Base-by-base conservation (phyloP, 2,888 invertebrate genomes). In the Nycteola revayana region DNA sequence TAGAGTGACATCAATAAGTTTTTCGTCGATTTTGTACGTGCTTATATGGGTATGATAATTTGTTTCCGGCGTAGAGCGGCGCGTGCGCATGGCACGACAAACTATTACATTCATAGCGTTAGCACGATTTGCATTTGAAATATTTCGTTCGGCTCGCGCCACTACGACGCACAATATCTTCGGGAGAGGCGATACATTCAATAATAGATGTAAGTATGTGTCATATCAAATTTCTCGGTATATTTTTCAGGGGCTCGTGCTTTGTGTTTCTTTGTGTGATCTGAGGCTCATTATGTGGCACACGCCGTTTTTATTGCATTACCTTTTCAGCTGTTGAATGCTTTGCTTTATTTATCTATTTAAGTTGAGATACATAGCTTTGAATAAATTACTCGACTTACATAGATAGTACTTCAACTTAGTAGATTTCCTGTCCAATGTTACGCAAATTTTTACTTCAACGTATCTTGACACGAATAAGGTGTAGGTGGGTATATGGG, bases 91-190 rank as follows among this genome's bases (percentile, higher is more conserved):
- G 71, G 63, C 85, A 80, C 86, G 84, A 86, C 84, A 77, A 76
- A 82, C 85, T 82, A 81, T 85, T 84, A 86, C 87, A 84, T 84
- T 88, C 85, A 87, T 83, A 70, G 81, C 79, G 78, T 76, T 77
- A 70, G 82, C 85, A 86, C 88, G 87, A 88, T 88, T 88, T 88
- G 88, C 87, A 88, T 88, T 85, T 87, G 87, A 88, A 87, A 82
- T 81, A 86, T 85, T 85, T 83, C 66, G 76, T 82, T 71, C 66
- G 73, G 71, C 75, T 78, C 80, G 78, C 78, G 83, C 77, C 79
- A 69, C 59, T 69, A 71, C 67, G 70, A 69, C 72, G 68, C 60
- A 86, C 85, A 86, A 85, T 86, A 68, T 75, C 52, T 71, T 65
- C 63, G 67, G 70, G 68, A 78, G 75, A 76, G 66, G 58, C 66